These are phyloP conservation scores for Thymelicus lineola DNA, from an alignment of 2,888 invertebrate genomes.

Conservation along the genomic window DNA sequence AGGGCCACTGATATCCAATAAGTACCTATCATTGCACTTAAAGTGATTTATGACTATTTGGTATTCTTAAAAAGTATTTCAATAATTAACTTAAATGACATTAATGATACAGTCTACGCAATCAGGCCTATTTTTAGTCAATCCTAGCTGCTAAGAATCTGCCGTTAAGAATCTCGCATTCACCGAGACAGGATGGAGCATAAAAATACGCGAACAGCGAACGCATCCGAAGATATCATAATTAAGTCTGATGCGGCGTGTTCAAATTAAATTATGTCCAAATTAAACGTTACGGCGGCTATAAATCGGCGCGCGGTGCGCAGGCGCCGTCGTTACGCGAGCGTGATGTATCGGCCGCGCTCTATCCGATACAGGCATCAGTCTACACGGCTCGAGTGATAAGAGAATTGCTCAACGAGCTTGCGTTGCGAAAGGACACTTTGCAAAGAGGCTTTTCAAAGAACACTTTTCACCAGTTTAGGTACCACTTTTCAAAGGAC, in stretches of 20 bases:
- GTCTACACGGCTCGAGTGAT: slow-evolving; percentile 10
- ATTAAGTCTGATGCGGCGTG: slow-evolving; percentile 55
- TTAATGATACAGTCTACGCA: no score
- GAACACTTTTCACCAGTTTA: no score
- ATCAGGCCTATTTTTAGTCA: no score
- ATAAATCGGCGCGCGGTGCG: slow-evolving; percentile 47
- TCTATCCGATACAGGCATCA: slow-evolving; percentile 36
- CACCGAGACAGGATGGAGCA: slow-evolving; percentile 51
- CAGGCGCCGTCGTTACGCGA: slow-evolving; percentile 51
- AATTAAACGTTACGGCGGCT: slow-evolving; percentile 56
- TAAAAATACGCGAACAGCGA: slow-evolving; percentile 35
- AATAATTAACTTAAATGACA: no score
- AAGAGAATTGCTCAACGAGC: not conserved
- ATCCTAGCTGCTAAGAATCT: no score
- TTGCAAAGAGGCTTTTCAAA: not conserved
- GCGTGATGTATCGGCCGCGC: slow-evolving; percentile 58
- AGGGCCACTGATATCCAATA: no score
- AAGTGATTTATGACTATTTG: no score
- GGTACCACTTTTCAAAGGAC: no score
- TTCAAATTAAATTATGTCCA: slow-evolving; percentile 62
- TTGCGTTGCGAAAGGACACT: slow-evolving; percentile 3
- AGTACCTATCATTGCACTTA: no score
- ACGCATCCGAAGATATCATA: slow-evolving; percentile 50
- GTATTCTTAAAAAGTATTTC: no score
- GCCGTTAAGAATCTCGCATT: not conserved